Evolutionary conservation across 2,113 vertebrate species (phyloP), one percentile per base, ranked within the genome.

Genomic region (Desmodus rotundus): DNA sequence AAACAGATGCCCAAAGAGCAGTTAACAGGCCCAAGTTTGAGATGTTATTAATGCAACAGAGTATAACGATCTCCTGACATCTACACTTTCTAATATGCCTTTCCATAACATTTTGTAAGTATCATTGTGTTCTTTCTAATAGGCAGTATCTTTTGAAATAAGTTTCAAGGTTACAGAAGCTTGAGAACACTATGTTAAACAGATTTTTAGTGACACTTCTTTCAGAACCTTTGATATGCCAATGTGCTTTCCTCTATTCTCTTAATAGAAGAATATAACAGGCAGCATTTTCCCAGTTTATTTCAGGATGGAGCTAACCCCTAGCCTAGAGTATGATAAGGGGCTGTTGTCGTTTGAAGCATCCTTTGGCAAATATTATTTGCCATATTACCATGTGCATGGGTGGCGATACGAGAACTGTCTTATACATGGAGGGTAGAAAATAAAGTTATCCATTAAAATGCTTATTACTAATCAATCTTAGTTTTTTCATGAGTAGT

Each of bases 21-120:
- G 20, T 2, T 4, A 38, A 4, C 43, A 33, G 7, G 19, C 12
- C n/a, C 22, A 19, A 24, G 7, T 50, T 24, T 0, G 4, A 58
- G 28, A 68, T 33, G 33, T 63, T 70, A 13, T 26, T 56, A 89
- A 16, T 67, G 38, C 28, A 28, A 5, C 28, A 36, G 63, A 22
- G 5, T 73, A 36, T 31, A 87, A 31, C n/a, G 19, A 31, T 85
- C 14, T 82, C 19, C 36, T 58, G 36, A 17, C 0, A 0, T 17
- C 14, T 26, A 13, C 24, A 22, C 7, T 52, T 38, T 61, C 28
- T 50, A 17, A 17, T 38, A 4, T 36, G 43, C 10, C 33, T 78
- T 87, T 87, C 10, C 0, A 7, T 8, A 10, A 12, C 19, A 31
- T 33, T 84, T 89, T 8, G 5, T 76, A 70, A 50, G 28, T 50